phyloP scores from a whole-genome alignment of 2,797 vertebrate species.

The Hydrocynus forskahlii region DNA sequence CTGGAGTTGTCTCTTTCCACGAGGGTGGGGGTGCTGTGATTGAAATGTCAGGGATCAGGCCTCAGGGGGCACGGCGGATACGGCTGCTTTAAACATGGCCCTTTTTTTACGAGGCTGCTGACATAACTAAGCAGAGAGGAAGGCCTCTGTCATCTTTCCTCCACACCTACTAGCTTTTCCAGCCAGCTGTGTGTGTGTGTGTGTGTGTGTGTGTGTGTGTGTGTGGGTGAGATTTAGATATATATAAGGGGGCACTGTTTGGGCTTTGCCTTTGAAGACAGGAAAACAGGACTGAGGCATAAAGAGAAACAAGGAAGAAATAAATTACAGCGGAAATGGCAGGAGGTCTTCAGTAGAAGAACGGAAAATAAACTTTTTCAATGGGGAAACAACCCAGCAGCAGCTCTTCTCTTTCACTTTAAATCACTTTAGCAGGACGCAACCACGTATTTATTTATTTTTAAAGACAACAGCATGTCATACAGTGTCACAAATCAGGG shows the following conservation, averaged over 20 bases:
- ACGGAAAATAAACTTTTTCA: not conserved
- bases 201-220: conserved; percentile 1
- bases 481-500: too few relatives aligned
- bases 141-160: conserved; percentile 41
- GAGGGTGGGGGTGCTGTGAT: conserved; percentile 31
- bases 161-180: conserved; percentile 45
- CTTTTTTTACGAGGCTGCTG: conserved; percentile 28
- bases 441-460: too few relatives aligned
- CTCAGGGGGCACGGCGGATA: conserved; percentile 34
- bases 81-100: conserved; percentile 38
- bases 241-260: not conserved
- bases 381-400: not conserved
- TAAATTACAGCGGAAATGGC: not conserved
- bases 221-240: not conserved
- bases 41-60: conserved; percentile 32
- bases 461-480: too few relatives aligned
- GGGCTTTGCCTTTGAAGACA: not conserved
- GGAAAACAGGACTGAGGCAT: not conserved
- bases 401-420: too few relatives aligned
- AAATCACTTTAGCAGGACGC: too few relatives aligned
- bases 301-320: not conserved
- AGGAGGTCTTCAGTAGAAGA: not conserved
- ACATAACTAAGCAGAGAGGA: conserved; percentile 39
- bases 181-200: conserved; percentile 6
- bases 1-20: conserved; percentile 11